Conservation (phyloP, 2,113 vertebrate species). For the Hippocampus comes region DNA sequence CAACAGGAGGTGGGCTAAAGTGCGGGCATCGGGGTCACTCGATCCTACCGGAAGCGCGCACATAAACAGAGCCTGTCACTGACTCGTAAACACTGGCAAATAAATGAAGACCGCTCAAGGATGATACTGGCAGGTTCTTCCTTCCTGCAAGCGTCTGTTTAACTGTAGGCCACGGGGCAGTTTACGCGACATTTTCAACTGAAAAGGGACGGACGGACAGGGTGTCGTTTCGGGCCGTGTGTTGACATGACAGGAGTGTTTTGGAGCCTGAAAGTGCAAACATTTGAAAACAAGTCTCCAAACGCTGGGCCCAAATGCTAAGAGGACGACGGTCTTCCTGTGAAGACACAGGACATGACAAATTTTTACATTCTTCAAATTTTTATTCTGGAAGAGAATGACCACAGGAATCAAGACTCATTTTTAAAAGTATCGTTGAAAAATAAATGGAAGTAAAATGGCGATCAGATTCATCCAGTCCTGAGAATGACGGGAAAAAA, state of each 20-base stretch:
- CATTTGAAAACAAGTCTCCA: not conserved
- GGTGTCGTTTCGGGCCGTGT: not conserved
- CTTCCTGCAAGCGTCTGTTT: constrained; percentile 30
- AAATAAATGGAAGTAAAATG: not conserved
- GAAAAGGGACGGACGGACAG: not conserved
- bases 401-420: not conserved
- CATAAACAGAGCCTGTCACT: constrained; percentile 66
- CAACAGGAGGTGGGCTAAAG: not conserved
- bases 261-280: not conserved
- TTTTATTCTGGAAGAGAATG: not conserved
- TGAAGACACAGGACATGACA: too few species aligned
- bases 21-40: constrained; percentile 38
- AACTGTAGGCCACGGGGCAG: constrained; percentile 19
- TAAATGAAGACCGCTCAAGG: constrained; percentile 43
- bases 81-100: constrained; percentile 64
- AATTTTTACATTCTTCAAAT: too few species aligned
- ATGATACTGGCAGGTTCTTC: constrained; percentile 20
- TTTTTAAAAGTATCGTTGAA: not conserved
- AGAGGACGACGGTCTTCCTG: too few species aligned
- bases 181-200: not conserved
- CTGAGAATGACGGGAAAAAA: too few species aligned
- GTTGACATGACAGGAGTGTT: not conserved
- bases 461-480: not conserved
- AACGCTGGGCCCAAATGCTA: too few species aligned
- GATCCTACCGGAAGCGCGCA: constrained; percentile 50